A percentile compares a stretch with the other conserved stretches of the same genome.
These are phyloP conservation scores for Oxygymnocypris stewartii DNA, from an alignment of 2,113 vertebrate genomes.

Conservation along the genomic window DNA sequence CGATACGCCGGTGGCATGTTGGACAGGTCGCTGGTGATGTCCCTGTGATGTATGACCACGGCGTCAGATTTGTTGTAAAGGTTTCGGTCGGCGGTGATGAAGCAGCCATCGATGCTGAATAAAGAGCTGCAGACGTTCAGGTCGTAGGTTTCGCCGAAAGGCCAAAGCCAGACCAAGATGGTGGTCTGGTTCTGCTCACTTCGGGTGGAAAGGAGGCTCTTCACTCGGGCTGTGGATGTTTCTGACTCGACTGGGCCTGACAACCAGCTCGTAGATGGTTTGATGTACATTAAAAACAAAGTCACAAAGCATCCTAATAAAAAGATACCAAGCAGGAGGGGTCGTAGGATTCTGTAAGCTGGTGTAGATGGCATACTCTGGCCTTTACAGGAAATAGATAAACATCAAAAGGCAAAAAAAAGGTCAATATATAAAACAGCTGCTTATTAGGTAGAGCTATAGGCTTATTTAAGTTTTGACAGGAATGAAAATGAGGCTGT, in stretches of 20 bases:
- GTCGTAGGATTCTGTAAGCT: slow-evolving; percentile 91
- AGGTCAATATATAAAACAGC: neutral
- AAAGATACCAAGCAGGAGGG: slow-evolving; percentile 87
- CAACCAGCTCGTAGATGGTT: slow-evolving; percentile 92
- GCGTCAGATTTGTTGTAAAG: slow-evolving; percentile 91
- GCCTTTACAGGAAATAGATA: slow-evolving; percentile 70
- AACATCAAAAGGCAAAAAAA: neutral
- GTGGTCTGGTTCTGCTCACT: slow-evolving; percentile 88
- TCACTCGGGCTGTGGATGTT: slow-evolving; percentile 85
- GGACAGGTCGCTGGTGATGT: slow-evolving; percentile 89
- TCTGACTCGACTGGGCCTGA: slow-evolving; percentile 89
- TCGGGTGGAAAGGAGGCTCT: slow-evolving; percentile 87
- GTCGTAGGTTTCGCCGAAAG: slow-evolving; percentile 92
- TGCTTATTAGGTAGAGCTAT: neutral
- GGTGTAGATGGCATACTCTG: slow-evolving; percentile 94
- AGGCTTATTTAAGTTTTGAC: neutral
- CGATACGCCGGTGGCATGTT: slow-evolving; percentile 88
- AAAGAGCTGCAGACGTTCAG: slow-evolving; percentile 84
- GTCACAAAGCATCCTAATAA: slow-evolving; percentile 93
- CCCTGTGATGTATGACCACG: slow-evolving; percentile 91
- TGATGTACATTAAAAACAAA: slow-evolving; percentile 94
- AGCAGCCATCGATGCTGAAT: slow-evolving; percentile 91
- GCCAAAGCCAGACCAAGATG: slow-evolving; percentile 95
- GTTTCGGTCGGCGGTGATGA: slow-evolving; percentile 89
- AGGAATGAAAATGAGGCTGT: neutral